A percentile compares a stretch with the other conserved stretches of the same genome.
Evolutionary conservation across 2,888 invertebrate genomes (phyloP).

Genomic region (Disparrhopalites patrizii): DNA sequence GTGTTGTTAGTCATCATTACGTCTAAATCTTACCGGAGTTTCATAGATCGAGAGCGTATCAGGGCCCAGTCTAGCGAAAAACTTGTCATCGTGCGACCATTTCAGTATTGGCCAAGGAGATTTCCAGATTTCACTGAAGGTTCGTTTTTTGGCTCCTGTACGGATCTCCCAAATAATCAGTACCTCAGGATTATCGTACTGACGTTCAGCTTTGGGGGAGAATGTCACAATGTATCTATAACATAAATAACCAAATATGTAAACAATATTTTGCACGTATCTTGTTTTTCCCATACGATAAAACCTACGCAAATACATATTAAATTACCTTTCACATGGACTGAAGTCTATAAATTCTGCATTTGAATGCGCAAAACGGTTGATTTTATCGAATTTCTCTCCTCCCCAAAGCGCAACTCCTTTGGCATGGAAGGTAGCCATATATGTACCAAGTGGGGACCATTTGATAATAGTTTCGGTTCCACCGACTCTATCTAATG

Average conservation of each 20-base stretch:
- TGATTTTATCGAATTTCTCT: slow-evolving; percentile 83
- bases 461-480: slow-evolving; percentile 94
- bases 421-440: slow-evolving; percentile 91
- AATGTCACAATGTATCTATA: slow-evolving; percentile 83
- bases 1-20: background rate
- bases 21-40: slow-evolving; percentile 65
- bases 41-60: slow-evolving; percentile 90
- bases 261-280: background rate
- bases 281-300: too few relatives aligned
- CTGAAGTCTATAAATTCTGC: slow-evolving; percentile 97
- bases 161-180: slow-evolving; percentile 93
- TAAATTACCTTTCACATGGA: slow-evolving; percentile 78
- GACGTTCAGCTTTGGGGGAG: slow-evolving; percentile 66
- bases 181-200: slow-evolving; percentile 67
- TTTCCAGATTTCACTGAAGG: slow-evolving; percentile 78
- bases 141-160: slow-evolving; percentile 87
- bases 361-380: slow-evolving; percentile 81
- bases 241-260: slow-evolving; percentile 4
- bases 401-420: slow-evolving; percentile 99
- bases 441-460: slow-evolving; percentile 87
- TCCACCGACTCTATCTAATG: slow-evolving; percentile 86
- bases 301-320: too few relatives aligned
- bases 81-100: slow-evolving; percentile 95
- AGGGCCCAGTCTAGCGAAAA: slow-evolving; percentile 81
- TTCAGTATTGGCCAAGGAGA: slow-evolving; percentile 84